phyloP scores from a whole-genome alignment of 37 sponge, comb jelly and placozoan species.

The Dysidea cf. avara region DNA sequence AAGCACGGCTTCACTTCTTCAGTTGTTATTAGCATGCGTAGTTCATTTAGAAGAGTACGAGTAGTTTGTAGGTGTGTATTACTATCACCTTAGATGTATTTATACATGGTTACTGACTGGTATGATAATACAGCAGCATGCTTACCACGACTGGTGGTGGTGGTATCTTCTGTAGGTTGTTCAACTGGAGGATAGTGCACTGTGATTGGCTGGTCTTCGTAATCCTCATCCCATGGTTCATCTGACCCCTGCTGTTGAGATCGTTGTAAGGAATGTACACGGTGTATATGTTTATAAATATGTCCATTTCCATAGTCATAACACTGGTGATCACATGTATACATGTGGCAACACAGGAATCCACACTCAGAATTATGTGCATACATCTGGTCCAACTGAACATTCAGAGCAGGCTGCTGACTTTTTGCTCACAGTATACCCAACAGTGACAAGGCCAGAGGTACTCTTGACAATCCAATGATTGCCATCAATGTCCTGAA shows the following conservation, averaged over 20 bases:
- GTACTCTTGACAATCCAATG: not conserved
- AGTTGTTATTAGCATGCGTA: not conserved
- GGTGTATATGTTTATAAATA: slow-evolving; percentile 39
- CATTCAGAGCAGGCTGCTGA: not conserved
- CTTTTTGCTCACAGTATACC: not conserved
- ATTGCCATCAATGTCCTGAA: not conserved
- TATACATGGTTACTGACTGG: too few species aligned
- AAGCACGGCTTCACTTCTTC: slow-evolving; percentile 4
- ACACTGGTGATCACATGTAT: slow-evolving; percentile 17
- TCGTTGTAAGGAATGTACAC: slow-evolving; percentile 20
- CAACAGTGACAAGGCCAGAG: not conserved
- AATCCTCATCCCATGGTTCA: too few species aligned
- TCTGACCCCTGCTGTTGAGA: too few species aligned
- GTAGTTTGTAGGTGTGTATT: too few species aligned
- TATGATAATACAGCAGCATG: too few species aligned
- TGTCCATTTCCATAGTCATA: slow-evolving; percentile 50
- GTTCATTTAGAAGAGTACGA: too few species aligned
- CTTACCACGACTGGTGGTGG: too few species aligned
- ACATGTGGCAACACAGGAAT: slow-evolving; percentile 29
- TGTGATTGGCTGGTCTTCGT: too few species aligned
- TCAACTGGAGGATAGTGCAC: too few species aligned
- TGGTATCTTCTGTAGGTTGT: too few species aligned
- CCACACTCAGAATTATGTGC: slow-evolving; percentile 20
- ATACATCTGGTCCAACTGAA: not conserved
- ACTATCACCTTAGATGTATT: too few species aligned